Evolutionary conservation across 2,797 vertebrate species (phyloP).

Genomic region (Gorsachius magnificus): DNA sequence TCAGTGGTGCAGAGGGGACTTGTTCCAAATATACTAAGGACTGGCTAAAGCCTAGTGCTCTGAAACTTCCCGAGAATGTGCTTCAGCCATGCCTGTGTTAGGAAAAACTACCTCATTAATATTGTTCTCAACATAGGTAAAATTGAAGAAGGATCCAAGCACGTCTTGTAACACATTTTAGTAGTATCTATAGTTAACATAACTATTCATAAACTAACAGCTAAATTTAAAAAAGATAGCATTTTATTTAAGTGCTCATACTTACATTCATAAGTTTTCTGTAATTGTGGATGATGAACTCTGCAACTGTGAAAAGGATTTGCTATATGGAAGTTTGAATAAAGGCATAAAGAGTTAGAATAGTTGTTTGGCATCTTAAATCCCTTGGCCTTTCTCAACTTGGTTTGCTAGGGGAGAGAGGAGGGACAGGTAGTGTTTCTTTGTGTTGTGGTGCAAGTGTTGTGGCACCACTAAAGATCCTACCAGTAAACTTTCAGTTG

Average conservation of each 20-base stretch:
- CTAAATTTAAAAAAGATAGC: not conserved
- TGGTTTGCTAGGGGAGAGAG: no score
- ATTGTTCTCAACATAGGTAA: not conserved
- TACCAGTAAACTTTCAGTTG: not conserved
- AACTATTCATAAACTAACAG: not conserved
- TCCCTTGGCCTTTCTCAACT: no score
- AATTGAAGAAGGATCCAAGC: not conserved
- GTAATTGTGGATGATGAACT: not conserved
- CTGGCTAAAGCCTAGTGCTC: not conserved
- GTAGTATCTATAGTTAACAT: not conserved
- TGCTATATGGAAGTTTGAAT: no score
- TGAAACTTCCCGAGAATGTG: not conserved
- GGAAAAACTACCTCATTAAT: not conserved
- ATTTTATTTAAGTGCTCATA: not conserved
- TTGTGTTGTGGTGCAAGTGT: not conserved
- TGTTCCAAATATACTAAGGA: not conserved
- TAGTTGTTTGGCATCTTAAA: no score
- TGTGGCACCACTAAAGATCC: not conserved
- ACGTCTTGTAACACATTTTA: not conserved
- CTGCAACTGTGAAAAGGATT: not conserved
- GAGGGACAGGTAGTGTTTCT: no score
- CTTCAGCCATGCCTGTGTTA: not conserved
- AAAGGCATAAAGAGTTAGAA: no score
- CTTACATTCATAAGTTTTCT: not conserved
- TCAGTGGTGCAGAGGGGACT: not conserved